phyloP scores from a whole-genome alignment of 2,113 vertebrate genomes.

The Oncorhynchus kisutch region DNA sequence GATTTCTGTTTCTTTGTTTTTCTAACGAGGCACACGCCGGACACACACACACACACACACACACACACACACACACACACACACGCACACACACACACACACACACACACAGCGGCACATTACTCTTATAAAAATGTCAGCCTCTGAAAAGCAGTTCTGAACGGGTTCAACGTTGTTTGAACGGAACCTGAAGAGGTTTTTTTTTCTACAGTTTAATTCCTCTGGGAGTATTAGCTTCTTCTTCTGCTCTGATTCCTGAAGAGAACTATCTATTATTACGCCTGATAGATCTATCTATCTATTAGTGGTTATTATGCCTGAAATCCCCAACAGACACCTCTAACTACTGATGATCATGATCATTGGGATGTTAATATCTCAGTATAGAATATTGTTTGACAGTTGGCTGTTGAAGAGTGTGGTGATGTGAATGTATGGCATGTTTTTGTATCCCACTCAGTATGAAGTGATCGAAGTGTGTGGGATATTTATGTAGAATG shows the following conservation, averaged over 20 bases:
- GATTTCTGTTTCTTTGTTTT: conserved; percentile 36
- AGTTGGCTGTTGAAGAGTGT: not conserved
- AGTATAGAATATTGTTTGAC: not conserved
- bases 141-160: conserved; percentile 26
- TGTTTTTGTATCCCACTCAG: too few relatives aligned
- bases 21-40: conserved; percentile 32
- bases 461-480: too few relatives aligned
- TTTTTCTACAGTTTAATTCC: conserved; percentile 19
- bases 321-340: not conserved
- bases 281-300: not conserved
- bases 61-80: too few relatives aligned
- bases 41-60: conserved; percentile 5
- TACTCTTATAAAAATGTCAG: conserved; percentile 32
- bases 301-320: conserved; percentile 15
- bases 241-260: conserved; percentile 20
- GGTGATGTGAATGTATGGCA: too few relatives aligned
- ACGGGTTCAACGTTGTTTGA: conserved; percentile 15
- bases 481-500: too few relatives aligned
- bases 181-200: conserved; percentile 31
- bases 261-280: conserved; percentile 8
- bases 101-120: not conserved
- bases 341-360: not conserved
- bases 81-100: too few relatives aligned
- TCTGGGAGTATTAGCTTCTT: not conserved
- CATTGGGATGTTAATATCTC: not conserved